phyloP scores from a whole-genome alignment of 2,113 vertebrate species.

The Microtus pennsylvanicus region DNA sequence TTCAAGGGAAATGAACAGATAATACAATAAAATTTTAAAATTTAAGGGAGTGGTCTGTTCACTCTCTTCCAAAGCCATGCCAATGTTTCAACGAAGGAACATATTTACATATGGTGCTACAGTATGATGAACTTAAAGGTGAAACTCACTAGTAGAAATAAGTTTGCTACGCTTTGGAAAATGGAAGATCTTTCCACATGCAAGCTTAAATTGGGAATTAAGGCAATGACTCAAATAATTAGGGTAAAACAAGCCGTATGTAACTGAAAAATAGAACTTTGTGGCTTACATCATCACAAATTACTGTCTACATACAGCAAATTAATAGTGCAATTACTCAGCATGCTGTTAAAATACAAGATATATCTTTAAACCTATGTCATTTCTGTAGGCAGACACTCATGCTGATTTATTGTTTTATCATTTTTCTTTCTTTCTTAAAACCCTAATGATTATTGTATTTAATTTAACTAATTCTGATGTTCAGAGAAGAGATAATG shows the following conservation, averaged over 20 bases:
- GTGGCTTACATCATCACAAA: constrained; percentile 63
- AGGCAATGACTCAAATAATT: constrained; percentile 78
- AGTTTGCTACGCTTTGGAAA: constrained; percentile 60
- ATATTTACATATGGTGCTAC: constrained; percentile 54
- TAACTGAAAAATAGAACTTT: constrained; percentile 39
- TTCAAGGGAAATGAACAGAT: neutral
- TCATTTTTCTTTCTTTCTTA: neutral
- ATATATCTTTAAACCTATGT: constrained; percentile 30
- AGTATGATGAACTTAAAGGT: constrained; percentile 58
- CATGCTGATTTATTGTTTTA: constrained; percentile 23
- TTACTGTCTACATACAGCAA: constrained; percentile 65
- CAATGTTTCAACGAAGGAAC: constrained; percentile 36
- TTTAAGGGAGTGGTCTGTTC: neutral
- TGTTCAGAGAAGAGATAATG: neutral
- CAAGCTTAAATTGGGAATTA: constrained; percentile 75
- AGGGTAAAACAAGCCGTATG: constrained; percentile 69
- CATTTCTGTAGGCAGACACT: constrained; percentile 5
- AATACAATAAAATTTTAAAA: neutral
- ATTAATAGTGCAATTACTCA: constrained; percentile 63
- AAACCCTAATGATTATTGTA: neutral
- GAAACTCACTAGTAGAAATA: constrained; percentile 48
- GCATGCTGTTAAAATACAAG: constrained; percentile 47
- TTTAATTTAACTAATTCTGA: constrained; percentile 5
- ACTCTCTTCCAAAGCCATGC: neutral
- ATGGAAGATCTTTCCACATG: constrained; percentile 28